Conservation (phyloP, 2,888 invertebrate genomes). For the Agrotis ipsilon region DNA sequence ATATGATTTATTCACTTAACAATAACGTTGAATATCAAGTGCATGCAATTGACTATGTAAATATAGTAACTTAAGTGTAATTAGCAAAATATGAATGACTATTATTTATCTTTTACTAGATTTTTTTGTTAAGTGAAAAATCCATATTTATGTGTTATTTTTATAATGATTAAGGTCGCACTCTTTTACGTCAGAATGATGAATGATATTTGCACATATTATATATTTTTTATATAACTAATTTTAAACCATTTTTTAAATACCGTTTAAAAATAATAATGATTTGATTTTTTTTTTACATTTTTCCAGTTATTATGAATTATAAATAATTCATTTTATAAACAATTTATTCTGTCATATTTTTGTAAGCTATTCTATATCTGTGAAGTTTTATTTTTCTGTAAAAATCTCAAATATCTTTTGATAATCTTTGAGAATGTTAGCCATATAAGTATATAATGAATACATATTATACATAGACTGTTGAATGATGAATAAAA, state of each 20-base stretch:
- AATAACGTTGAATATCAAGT: constrained; percentile 30
- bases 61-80: constrained; percentile 44
- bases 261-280: background rate
- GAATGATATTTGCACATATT: background rate
- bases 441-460: constrained; percentile 33
- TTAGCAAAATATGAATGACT: constrained; percentile 52
- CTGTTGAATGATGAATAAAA: constrained; percentile 57
- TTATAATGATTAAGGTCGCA: background rate
- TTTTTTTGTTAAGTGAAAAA: background rate
- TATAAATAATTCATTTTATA: background rate
- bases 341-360: constrained; percentile 8
- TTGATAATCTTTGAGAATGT: constrained; percentile 21
- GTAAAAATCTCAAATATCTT: constrained; percentile 24
- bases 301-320: constrained; percentile 1
- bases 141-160: background rate
- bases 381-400: constrained; percentile 7
- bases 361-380: constrained; percentile 14
- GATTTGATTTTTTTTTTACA: constrained; percentile 5
- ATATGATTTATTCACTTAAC: background rate
- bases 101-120: background rate
- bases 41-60: constrained; percentile 52
- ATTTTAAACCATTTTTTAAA: background rate
- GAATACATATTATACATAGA: constrained; percentile 52
- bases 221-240: no score
- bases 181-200: background rate